Evolutionary conservation across 1,140 invertebrate genomes (phyloP).

Genomic region (Trachymyrmex septentrionalis): DNA sequence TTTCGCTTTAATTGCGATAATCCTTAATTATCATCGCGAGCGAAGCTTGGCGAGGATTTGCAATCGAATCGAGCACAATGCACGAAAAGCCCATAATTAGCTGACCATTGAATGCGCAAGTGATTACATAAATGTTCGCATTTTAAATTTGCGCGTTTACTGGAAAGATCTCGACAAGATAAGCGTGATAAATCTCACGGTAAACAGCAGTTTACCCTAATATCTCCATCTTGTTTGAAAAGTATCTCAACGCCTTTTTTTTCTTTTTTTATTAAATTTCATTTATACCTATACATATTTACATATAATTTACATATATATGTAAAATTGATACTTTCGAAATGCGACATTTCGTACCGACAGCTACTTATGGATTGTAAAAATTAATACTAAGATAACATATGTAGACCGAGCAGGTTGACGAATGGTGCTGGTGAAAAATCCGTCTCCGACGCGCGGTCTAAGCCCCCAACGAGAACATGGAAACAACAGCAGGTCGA

Average conservation of each 20-base stretch:
- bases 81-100: constrained; percentile 64
- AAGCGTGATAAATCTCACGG: constrained; percentile 7
- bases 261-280: neutral
- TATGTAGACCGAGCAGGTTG: constrained; percentile 55
- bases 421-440: constrained; percentile 82
- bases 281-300: neutral
- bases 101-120: constrained; percentile 11
- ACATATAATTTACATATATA: neutral
- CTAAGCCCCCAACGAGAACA: constrained; percentile 72
- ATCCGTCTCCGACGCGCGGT: constrained; percentile 76
- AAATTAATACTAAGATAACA: neutral
- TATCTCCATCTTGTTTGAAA: neutral
- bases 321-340: neutral
- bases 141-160: constrained; percentile 50
- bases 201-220: constrained; percentile 25
- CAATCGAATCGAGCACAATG: constrained; percentile 36
- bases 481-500: constrained; percentile 56
- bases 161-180: constrained; percentile 39
- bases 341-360: neutral
- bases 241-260: neutral
- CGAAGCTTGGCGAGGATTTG: constrained; percentile 8
- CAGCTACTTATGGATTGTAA: neutral
- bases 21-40: constrained; percentile 52
- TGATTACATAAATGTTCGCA: constrained; percentile 66
- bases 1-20: constrained; percentile 66